A percentile compares a stretch with the other conserved stretches of the same genome.
Conservation (phyloP, 2,797 vertebrate species). For the Sebastiscus albofasciatus region DNA sequence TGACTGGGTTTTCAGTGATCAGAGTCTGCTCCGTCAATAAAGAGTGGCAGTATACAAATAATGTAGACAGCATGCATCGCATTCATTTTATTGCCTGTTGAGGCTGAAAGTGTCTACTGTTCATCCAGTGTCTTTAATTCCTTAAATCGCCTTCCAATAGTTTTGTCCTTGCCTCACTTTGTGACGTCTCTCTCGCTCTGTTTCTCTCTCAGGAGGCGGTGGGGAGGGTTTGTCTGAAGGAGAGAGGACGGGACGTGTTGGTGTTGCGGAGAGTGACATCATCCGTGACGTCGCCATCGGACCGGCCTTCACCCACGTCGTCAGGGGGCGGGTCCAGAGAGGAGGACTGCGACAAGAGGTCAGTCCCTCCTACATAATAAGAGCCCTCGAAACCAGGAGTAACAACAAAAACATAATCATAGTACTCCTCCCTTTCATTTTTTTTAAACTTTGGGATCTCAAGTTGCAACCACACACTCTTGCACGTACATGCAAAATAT, state of each 20-base stretch:
- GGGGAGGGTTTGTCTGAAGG: constrained; percentile 87
- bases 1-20: neutral
- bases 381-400: constrained; percentile 26
- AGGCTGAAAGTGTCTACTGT: neutral
- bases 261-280: constrained; percentile 91
- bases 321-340: constrained; percentile 85
- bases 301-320: constrained; percentile 83
- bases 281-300: constrained; percentile 83
- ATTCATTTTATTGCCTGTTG: neutral
- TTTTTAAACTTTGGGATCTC: constrained; percentile 15
- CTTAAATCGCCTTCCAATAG: neutral
- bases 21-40: neutral
- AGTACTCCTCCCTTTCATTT: constrained; percentile 16
- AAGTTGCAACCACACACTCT: constrained; percentile 14
- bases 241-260: constrained; percentile 89
- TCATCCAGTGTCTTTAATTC: neutral
- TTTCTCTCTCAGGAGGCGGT: constrained; percentile 78
- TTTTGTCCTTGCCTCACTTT: constrained; percentile 33
- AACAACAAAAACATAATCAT: constrained; percentile 48
- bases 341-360: constrained; percentile 90
- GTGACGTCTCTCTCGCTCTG: constrained; percentile 3
- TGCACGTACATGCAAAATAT: constrained; percentile 22
- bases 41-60: neutral
- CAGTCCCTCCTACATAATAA: constrained; percentile 68
- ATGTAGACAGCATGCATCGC: neutral